A percentile compares a stretch with the other conserved stretches of the same genome.
These are phyloP conservation scores for Chrysopilus asiliformis DNA, from an alignment of 2,888 invertebrate genomes.

Conservation along the genomic window DNA sequence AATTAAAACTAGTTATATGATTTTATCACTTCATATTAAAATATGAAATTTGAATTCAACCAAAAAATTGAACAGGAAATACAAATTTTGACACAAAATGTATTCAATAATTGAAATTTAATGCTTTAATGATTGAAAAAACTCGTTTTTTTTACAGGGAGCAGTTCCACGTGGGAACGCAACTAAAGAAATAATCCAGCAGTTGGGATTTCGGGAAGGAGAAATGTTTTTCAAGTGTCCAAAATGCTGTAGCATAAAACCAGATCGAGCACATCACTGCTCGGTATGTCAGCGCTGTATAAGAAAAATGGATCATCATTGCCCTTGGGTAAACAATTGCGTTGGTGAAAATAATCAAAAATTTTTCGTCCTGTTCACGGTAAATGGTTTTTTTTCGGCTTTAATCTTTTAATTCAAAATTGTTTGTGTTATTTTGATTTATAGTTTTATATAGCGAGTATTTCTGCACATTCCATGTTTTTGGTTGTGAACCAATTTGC, in stretches of 20 bases:
- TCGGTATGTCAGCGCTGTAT: conserved; percentile 80
- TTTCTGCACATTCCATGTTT: conserved; percentile 87
- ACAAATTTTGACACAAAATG: no score
- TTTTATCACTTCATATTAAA: no score
- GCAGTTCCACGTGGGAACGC: conserved; percentile 92
- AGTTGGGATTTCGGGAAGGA: conserved; percentile 83
- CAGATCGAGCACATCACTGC: conserved; percentile 91
- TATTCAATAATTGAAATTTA: background rate
- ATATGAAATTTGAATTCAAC: no score
- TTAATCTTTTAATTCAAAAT: conserved; percentile 6
- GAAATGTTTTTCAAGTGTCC: conserved; percentile 91
- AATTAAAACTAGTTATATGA: no score
- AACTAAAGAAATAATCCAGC: conserved; percentile 87
- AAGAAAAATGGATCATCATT: conserved; percentile 51
- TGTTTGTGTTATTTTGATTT: conserved; percentile 19
- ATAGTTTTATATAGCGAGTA: conserved; percentile 95
- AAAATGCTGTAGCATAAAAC: conserved; percentile 93
- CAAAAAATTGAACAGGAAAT: no score
- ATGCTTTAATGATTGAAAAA: background rate
- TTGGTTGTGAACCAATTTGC: conserved; percentile 88
- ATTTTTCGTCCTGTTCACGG: conserved; percentile 96
- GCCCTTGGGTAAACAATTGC: conserved; percentile 98
- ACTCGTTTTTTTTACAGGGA: conserved; percentile 43
- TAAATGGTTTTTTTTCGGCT: conserved; percentile 39
- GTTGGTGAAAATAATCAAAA: conserved; percentile 99